Conservation (phyloP, 2,888 invertebrate genomes). For the Magallana nippona region DNA sequence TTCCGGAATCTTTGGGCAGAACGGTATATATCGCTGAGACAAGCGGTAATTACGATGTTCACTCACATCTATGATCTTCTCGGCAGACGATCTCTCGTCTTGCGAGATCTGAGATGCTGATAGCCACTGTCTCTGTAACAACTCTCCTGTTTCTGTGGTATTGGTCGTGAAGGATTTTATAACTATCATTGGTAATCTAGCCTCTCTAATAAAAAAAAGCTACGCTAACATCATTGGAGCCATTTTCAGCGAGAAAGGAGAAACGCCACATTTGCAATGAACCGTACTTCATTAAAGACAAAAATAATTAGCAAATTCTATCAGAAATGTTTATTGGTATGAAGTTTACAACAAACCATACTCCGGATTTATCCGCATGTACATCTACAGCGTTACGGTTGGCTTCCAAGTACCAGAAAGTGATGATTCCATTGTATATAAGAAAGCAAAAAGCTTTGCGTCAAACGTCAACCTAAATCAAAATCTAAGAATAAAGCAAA, state of each 20-base stretch:
- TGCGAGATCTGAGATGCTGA: not conserved
- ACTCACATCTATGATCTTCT: not conserved
- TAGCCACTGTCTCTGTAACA: not conserved
- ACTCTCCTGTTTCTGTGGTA: not conserved
- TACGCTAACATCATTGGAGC: not conserved
- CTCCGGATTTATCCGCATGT: no score
- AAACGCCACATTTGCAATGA: not conserved
- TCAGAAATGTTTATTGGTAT: no score
- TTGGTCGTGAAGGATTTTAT: constrained; percentile 17
- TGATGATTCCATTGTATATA: no score
- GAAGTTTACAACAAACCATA: no score
- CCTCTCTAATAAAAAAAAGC: not conserved
- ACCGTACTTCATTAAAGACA: not conserved
- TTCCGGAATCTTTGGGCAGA: not conserved
- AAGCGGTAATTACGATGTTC: not conserved
- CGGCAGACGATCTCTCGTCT: not conserved
- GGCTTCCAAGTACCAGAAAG: no score
- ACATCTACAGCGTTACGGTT: no score
- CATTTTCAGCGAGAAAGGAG: not conserved
- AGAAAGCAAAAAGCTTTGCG: no score
- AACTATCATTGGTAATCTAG: constrained; percentile 21
- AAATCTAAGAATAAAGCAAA: no score
- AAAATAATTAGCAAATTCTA: not conserved
- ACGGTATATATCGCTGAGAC: not conserved
- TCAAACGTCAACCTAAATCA: no score